phyloP scores from a whole-genome alignment of 2,797 vertebrate species.

The Hyperoplus immaculatus region DNA sequence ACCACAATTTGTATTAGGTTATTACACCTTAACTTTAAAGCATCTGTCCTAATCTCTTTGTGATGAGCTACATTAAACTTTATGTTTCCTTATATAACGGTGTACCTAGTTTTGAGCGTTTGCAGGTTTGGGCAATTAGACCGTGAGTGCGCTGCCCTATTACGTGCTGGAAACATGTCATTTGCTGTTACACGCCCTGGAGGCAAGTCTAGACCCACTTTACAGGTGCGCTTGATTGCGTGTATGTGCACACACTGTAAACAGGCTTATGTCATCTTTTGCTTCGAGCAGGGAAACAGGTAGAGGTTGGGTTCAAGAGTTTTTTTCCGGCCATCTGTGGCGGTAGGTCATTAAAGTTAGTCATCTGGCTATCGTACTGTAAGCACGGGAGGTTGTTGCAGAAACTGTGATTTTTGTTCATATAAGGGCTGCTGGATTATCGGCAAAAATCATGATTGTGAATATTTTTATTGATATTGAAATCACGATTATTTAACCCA shows the following conservation, averaged over 20 bases:
- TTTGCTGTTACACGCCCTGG: conserved; percentile 18
- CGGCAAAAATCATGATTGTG: too few relatives aligned
- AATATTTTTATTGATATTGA: too few relatives aligned
- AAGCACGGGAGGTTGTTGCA: conserved; percentile 54
- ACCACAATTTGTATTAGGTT: not conserved
- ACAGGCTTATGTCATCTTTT: conserved; percentile 45
- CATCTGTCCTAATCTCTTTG: not conserved
- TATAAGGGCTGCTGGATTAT: too few relatives aligned
- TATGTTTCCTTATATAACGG: not conserved
- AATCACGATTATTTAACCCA: too few relatives aligned
- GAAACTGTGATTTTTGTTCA: not conserved
- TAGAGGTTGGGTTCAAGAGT: conserved; percentile 36
- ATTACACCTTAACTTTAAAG: not conserved
- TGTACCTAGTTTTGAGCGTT: not conserved
- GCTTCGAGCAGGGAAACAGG: conserved; percentile 43
- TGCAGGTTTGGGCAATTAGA: not conserved
- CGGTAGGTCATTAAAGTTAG: conserved; percentile 23
- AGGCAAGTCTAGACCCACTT: conserved; percentile 35
- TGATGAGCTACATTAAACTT: not conserved
- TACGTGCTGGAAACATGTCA: conserved; percentile 7
- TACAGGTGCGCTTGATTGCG: conserved; percentile 27
- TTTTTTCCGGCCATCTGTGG: conserved; percentile 34
- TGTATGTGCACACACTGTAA: conserved; percentile 10
- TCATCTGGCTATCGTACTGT: conserved; percentile 34
- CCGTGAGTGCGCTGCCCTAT: not conserved